Base-by-base conservation (phyloP, 2,113 vertebrate species). In the Colaptes auratus region DNA sequence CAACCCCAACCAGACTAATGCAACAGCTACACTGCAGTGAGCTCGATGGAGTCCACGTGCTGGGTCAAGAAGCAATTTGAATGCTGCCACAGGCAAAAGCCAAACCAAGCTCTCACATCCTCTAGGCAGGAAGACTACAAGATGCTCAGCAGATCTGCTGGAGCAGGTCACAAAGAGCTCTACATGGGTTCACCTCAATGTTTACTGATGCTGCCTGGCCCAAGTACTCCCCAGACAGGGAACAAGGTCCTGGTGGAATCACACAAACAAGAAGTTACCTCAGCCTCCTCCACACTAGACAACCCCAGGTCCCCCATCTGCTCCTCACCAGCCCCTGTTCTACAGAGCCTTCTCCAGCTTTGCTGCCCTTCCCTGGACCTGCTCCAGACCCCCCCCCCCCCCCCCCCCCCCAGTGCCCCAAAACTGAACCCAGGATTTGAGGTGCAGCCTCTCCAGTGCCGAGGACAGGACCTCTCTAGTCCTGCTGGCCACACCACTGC, bases 21-120 rank as follows among this genome's bases (percentile, higher is more conserved):
- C 7, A 46, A 1, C 9, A 39, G 27, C 65, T 25, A 8, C 35
- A 5, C n/a, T 4, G 15, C 55, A 36, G 70, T 46, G 15, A 52
- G 30, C 23, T 3, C 3, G 3, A 7, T 2, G 3, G 36, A 36
- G 20, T 15, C 17, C 0, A 10, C 2, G 30, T 9, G 42, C 50
- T 18, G 20, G 33, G 33, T 17, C 56, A 24, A 69, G 52, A 23
- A 5, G 50, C 30, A 53, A 33, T 6, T 36, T 2, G 21, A 42
- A 48, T 52, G 56, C 66, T 70, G 76, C 53, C 10, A 14, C 53
- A 73, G 25, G 7, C 48, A 18, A 15, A 48, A 39, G 1, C 3
- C 53, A 33, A 72, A 72, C 15, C 17, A 1, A 4, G 6, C 33
- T 7, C 56, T 6, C 27, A 12, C 11, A 2, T 3, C 17, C 5